phyloP scores from a whole-genome alignment of 2,113 vertebrate species.

The Thomomys bottae region DNA sequence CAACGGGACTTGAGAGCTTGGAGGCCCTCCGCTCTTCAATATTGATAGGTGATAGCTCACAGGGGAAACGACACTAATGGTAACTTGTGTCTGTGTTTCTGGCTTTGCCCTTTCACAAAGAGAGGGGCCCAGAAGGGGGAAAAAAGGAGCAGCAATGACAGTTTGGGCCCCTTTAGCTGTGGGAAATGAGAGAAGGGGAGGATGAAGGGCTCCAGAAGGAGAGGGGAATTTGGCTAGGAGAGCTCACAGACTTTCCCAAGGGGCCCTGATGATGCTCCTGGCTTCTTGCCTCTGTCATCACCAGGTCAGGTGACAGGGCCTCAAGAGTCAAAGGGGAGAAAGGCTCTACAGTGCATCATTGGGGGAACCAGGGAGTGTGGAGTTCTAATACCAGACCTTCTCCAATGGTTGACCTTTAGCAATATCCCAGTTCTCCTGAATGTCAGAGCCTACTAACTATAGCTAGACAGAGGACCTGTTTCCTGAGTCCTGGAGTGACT shows the following conservation, averaged over 20 bases:
- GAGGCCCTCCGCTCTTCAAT: slow-evolving; percentile 20
- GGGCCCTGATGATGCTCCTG: neutral
- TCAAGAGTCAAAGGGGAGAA: fast-evolving
- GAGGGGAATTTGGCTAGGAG: neutral
- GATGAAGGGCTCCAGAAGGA: neutral
- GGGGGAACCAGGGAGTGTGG: fast-evolving
- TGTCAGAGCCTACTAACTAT: no score
- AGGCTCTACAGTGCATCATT: neutral
- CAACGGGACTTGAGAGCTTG: neutral
- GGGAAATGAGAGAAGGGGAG: neutral
- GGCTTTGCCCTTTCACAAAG: neutral
- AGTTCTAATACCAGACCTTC: neutral
- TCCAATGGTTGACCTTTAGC: neutral
- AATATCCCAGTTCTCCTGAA: neutral
- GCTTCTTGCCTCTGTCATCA: neutral
- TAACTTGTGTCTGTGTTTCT: slow-evolving; percentile 55
- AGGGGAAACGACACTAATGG: slow-evolving; percentile 41
- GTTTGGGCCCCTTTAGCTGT: neutral
- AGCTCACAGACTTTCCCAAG: neutral
- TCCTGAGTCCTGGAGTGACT: neutral
- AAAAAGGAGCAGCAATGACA: neutral
- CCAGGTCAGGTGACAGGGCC: neutral
- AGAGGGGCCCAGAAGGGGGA: neutral
- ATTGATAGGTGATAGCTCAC: slow-evolving; percentile 54
- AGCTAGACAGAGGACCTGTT: neutral